Conservation (phyloP, 1,140 invertebrate genomes). For the Cheumatopsyche charites region DNA sequence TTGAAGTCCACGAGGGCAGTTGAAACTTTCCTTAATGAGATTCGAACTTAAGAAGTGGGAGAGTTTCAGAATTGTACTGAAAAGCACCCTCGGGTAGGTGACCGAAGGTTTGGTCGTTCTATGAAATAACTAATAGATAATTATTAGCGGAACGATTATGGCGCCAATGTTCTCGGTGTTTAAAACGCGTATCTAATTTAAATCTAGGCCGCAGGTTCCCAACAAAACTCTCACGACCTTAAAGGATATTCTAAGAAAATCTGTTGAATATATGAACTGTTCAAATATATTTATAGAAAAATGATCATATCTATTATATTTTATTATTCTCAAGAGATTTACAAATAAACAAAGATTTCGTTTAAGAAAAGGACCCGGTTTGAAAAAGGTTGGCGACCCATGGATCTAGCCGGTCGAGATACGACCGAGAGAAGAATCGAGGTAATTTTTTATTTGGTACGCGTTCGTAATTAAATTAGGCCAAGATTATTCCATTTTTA, state of each 20-base stretch:
- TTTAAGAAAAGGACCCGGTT: no score
- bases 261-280: no score
- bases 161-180: neutral
- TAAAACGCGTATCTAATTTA: neutral
- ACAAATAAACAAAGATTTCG: no score
- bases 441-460: constrained; percentile 15
- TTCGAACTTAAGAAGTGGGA: constrained; percentile 11
- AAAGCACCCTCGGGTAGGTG: constrained; percentile 9
- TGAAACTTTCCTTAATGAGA: constrained; percentile 27
- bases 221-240: no score
- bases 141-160: constrained; percentile 11
- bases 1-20: constrained; percentile 10
- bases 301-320: no score
- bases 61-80: neutral
- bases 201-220: neutral
- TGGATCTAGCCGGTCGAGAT: no score
- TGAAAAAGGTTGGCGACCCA: no score
- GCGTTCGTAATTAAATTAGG: constrained; percentile 8
- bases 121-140: constrained; percentile 23
- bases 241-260: no score
- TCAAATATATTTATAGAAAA: no score
- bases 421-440: neutral
- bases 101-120: constrained; percentile 4
- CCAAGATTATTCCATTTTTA: constrained; percentile 12
- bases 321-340: no score